phyloP scores from a whole-genome alignment of 2,113 vertebrate genomes.

The Onychostoma macrolepis region DNA sequence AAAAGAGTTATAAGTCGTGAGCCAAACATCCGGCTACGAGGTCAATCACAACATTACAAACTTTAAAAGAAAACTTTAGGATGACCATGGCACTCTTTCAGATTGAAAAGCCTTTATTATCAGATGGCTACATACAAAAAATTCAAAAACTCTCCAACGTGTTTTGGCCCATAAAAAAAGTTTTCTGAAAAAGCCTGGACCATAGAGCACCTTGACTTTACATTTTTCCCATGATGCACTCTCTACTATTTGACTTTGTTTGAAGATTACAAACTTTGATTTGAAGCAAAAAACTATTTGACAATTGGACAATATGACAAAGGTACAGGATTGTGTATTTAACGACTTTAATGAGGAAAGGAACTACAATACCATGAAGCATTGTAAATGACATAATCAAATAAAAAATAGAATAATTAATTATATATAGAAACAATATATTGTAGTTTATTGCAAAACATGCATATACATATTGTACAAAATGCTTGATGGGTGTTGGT shows the following conservation, averaged over 20 bases:
- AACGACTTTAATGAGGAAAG: not conserved
- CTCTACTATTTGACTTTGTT: too few relatives aligned
- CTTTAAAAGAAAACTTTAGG: too few relatives aligned
- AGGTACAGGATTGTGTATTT: not conserved
- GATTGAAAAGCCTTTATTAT: too few relatives aligned
- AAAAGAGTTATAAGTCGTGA: not conserved
- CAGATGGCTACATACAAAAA: too few relatives aligned
- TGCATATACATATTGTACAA: not conserved
- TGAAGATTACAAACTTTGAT: not conserved
- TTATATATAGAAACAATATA: not conserved
- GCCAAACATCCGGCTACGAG: not conserved
- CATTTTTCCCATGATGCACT: too few relatives aligned
- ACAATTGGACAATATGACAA: not conserved
- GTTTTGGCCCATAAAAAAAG: too few relatives aligned
- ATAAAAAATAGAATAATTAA: not conserved
- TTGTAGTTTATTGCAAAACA: not conserved
- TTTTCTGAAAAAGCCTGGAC: too few relatives aligned
- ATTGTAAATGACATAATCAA: not conserved
- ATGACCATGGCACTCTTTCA: too few relatives aligned
- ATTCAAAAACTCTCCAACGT: too few relatives aligned
- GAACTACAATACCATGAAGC: not conserved
- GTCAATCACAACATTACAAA: too few relatives aligned
- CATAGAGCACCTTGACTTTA: too few relatives aligned
- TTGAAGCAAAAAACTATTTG: not conserved
- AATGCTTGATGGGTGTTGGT: too few relatives aligned